Evolutionary conservation across 2,888 invertebrate genomes (phyloP), one percentile per base, ranked within the genome.

Genomic region (Eupithecia exiguata): DNA sequence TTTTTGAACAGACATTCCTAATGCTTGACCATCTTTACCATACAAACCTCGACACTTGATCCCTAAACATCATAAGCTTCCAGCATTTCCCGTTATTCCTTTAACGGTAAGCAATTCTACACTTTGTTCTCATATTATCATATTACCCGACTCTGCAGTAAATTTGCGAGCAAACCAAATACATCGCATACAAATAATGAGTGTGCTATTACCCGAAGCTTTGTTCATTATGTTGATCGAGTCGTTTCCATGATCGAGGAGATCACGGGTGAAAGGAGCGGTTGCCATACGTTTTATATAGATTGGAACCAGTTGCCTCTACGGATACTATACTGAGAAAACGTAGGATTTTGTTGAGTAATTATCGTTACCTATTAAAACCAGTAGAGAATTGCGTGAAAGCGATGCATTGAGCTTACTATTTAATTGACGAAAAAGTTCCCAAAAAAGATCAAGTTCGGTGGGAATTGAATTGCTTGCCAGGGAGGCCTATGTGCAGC

Each of bases 211-310:
- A 76, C 21, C 21, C 71, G 73, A 58, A 43, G 70, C 63, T 66
- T 72, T 70, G 72, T 61, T 70, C 70, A 72, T 75, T 75, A 68
- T 68, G 70, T 72, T 75, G 72, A 75, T 75, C 58, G 68, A 72
- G 58, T 68, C 40, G 49, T 69, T 68, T 35, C 65, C 25, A 46
- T 75, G 53, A 16, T 46, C 36, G 70, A 46, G 58, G 63, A 58
- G 58, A n/a, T 21, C 25, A 25, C 25, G 58, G 12, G 7, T 40
- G 43, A 65, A 2, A 14, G 38, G 3, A 43, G 63, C 58, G 10
- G 21, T 69, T 43, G 30, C 16, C 14, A 58, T 30, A 35, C 40
- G 67, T n/a, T 58, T 69, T 18, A n/a, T 18, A 43, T 7, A 49
- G n/a, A 9, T 49, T 49, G 7, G 49, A n/a, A n/a, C 9, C 49